phyloP scores from a whole-genome alignment of 2,888 invertebrate species.

The Odontomyia ornata region DNA sequence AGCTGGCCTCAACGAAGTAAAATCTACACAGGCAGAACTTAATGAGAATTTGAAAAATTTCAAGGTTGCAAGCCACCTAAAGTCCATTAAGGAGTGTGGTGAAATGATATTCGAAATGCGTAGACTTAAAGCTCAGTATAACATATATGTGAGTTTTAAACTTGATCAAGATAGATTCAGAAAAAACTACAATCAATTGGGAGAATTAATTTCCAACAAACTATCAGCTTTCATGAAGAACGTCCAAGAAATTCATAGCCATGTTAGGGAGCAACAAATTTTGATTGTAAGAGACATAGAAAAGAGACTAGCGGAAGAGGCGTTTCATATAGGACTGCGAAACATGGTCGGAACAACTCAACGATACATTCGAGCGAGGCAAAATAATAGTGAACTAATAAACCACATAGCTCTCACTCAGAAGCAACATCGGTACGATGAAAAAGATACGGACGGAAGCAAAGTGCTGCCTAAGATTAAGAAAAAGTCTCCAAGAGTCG shows the following conservation, averaged over 20 bases:
- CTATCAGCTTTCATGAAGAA: background rate
- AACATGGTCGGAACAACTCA: background rate
- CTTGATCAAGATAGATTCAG: background rate
- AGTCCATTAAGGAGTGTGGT: background rate
- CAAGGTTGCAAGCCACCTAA: background rate
- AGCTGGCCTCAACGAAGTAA: background rate
- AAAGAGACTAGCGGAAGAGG: background rate
- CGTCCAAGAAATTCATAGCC: background rate
- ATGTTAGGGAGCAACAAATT: background rate
- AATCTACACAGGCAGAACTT: background rate
- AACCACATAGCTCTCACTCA: background rate
- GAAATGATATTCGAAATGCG: conserved; percentile 13
- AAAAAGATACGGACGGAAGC: background rate
- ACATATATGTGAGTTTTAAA: background rate
- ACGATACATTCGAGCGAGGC: background rate
- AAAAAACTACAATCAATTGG: background rate
- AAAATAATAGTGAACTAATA: background rate
- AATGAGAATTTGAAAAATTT: background rate
- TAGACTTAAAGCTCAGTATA: background rate
- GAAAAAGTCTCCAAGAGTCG: too few relatives aligned
- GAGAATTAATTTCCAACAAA: background rate
- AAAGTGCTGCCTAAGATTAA: background rate
- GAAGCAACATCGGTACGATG: background rate
- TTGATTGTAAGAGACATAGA: background rate
- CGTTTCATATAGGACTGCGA: background rate